Base-by-base conservation (phyloP, 2,797 vertebrate genomes). In the Arnoldichthys spilopterus region DNA sequence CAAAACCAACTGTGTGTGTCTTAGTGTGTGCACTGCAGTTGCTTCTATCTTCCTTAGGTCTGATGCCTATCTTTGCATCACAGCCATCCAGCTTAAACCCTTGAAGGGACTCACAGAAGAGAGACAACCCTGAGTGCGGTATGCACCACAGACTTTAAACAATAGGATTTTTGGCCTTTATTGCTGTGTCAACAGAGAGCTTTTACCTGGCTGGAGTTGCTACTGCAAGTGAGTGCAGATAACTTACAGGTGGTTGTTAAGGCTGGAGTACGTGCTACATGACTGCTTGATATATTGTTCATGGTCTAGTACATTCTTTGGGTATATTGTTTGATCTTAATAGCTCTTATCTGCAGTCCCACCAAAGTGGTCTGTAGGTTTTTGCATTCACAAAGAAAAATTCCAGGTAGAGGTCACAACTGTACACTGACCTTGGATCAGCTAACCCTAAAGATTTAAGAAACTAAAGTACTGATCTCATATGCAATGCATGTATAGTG, bases 51-150 rank as follows among this genome's bases (percentile, higher is more conserved):
- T 1, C 28, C 53, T 68, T 59, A 40, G 53, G 77, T 85, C 82
- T 86, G 89, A 90, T 82, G 15, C 80, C 34, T 78, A 76, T 85
- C 78, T 76, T 43, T 80, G 74, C 37, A 51, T 64, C 72, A 62
- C 72, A 54, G 71, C 59, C 70, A 72, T 81, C 58, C 40, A 69
- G 28, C 22, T 63, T 67, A 22, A 73, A 61, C 22, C 20, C 59
- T 62, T 47, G 49, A 62, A 51, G 58, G 53, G 40, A 58, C 15
- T 63, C 22, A 58, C 2, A 69, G 43, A 53, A n/a, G 34, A 78
- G 53, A 69, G 58, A 53, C 45, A 75, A 40, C 13, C 32, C 20
- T 54, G 20, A 70, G 45, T 73, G 45, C 76, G 72, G 20, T 79
- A 72, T 79, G 64, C 72, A 68, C 43, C 40, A 59, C 18, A 66